A percentile compares a stretch with the other conserved stretches of the same genome.
Evolutionary conservation across 2,113 vertebrate genomes (phyloP).

Genomic region (Psittacula cyanocephala): DNA sequence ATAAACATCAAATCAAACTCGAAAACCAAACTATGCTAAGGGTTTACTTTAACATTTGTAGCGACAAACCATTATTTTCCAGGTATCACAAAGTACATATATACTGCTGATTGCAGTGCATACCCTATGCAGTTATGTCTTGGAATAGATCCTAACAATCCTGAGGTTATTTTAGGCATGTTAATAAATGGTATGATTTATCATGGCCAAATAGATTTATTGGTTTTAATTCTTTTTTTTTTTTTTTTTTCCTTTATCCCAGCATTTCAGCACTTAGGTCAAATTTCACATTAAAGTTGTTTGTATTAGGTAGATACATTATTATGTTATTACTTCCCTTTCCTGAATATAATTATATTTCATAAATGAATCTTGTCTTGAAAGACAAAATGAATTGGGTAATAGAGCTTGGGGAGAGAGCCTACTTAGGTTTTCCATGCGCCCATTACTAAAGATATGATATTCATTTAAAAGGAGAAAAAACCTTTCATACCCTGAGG

Average conservation of each 20-base stretch:
- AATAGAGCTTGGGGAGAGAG: background rate
- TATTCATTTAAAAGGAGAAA: slow-evolving; percentile 28
- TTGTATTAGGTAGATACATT: slow-evolving; percentile 5
- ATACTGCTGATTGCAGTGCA: background rate
- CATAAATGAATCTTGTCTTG: slow-evolving; percentile 20
- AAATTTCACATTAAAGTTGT: slow-evolving; percentile 11
- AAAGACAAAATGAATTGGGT: slow-evolving; percentile 28
- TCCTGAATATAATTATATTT: slow-evolving; percentile 42
- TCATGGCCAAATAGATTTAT: background rate
- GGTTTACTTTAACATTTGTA: background rate
- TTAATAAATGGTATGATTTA: background rate
- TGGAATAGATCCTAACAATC: background rate
- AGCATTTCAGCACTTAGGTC: background rate
- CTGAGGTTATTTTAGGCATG: background rate
- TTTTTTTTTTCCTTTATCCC: background rate
- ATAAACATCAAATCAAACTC: background rate
- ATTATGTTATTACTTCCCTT: slow-evolving; percentile 32
- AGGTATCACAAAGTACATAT: background rate
- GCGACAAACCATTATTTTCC: background rate
- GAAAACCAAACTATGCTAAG: background rate
- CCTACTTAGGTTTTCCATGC: slow-evolving; percentile 38
- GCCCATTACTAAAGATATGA: slow-evolving; percentile 42
- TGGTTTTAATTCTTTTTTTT: background rate
- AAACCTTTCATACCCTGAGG: slow-evolving; percentile 10
- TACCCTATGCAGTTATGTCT: background rate